Conservation (phyloP, 2,797 vertebrate genomes). For the Sebastes goodei region DNA sequence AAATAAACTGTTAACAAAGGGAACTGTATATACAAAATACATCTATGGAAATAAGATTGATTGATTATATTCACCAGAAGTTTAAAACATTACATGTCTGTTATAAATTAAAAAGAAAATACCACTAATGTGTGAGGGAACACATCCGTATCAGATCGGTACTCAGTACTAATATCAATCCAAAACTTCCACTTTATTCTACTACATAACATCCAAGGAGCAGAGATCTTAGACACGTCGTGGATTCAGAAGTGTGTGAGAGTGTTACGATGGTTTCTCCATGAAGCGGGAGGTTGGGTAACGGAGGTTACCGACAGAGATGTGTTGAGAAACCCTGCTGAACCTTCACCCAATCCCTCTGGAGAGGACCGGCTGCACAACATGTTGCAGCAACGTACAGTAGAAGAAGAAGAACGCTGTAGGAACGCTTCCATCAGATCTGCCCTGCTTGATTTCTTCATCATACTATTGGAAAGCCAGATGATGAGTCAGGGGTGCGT, state of each 20-base stretch:
- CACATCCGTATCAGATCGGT: too few species aligned
- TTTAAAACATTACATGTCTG: too few species aligned
- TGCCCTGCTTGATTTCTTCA: neutral
- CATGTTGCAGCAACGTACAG: neutral
- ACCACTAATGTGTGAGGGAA: too few species aligned
- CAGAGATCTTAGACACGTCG: too few species aligned
- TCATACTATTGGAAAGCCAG: neutral
- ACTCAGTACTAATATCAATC: neutral
- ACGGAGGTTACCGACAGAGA: conserved; percentile 22
- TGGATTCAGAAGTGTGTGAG: conserved; percentile 3
- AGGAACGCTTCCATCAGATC: neutral
- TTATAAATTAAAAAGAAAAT: too few species aligned
- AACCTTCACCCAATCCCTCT: conserved; percentile 48
- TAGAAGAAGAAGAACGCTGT: neutral
- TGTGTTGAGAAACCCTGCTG: conserved; percentile 53
- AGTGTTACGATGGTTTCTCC: conserved; percentile 21
- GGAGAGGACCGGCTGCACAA: conserved; percentile 1
- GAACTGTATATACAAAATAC: too few species aligned
- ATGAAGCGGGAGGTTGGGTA: conserved; percentile 29
- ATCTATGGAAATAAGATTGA: too few species aligned
- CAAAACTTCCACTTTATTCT: neutral
- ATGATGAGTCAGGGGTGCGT: neutral
- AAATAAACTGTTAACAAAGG: too few species aligned
- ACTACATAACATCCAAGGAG: neutral
- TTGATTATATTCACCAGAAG: too few species aligned